A percentile compares a stretch with the other conserved stretches of the same genome.
phyloP scores from a whole-genome alignment of 2,797 vertebrate genomes.

The Gephyroberyx darwinii region DNA sequence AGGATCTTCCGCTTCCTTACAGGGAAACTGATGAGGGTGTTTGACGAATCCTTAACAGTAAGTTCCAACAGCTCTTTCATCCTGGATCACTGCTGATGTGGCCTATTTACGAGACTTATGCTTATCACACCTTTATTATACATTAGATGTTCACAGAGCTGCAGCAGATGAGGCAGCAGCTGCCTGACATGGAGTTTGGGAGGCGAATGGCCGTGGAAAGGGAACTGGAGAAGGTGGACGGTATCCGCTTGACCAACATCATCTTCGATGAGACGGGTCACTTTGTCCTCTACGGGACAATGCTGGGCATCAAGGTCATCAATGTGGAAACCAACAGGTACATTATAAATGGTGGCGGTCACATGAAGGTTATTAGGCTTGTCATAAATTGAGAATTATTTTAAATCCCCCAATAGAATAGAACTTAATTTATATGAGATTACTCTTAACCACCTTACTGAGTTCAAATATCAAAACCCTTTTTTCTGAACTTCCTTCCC shows the following conservation, averaged over 20 bases:
- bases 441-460: no score
- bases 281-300: conserved; percentile 97
- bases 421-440: no score
- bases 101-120: rapidly evolving
- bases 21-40: conserved; percentile 95
- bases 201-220: conserved; percentile 96
- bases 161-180: conserved; percentile 98
- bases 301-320: conserved; percentile 99
- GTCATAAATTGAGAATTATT: not conserved
- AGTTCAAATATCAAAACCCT: no score
- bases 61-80: conserved; percentile 60
- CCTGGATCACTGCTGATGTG: not conserved
- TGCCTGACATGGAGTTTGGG: conserved; percentile 99
- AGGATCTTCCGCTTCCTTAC: conserved; percentile 96
- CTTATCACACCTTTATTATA: not conserved
- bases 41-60: conserved; percentile 95
- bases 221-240: conserved; percentile 96
- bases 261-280: conserved; percentile 99
- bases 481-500: conserved; percentile 12
- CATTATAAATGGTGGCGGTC: not conserved
- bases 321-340: conserved; percentile 98
- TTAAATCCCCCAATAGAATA: no score
- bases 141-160: conserved; percentile 98
- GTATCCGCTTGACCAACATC: conserved; percentile 92
- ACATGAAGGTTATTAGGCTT: not conserved